phyloP scores from a whole-genome alignment of 2,797 vertebrate species.

The Otolemur crassicaudatus region DNA sequence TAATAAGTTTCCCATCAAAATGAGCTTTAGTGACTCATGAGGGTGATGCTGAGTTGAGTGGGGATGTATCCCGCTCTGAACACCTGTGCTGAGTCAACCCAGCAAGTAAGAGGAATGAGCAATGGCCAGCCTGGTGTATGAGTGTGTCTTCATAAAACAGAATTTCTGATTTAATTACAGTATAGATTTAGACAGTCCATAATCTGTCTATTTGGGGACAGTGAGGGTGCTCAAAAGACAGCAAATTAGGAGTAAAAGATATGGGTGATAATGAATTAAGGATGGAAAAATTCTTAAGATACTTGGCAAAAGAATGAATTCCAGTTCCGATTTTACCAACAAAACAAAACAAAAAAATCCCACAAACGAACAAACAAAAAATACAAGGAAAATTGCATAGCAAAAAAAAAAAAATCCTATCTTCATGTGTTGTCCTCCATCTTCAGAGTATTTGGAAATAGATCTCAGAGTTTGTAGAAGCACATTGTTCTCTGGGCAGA shows the following conservation, averaged over 20 bases:
- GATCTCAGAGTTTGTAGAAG: neutral
- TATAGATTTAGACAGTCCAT: neutral
- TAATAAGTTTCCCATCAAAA: neutral
- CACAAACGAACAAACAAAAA: neutral
- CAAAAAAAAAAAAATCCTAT: neutral
- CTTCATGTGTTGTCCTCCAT: neutral
- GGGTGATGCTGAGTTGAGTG: neutral
- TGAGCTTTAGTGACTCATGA: neutral
- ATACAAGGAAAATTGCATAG: neutral
- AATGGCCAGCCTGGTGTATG: neutral
- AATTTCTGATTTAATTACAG: neutral
- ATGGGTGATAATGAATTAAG: neutral
- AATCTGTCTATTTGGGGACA: neutral
- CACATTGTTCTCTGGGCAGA: neutral
- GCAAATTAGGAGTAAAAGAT: neutral
- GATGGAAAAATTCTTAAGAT: neutral
- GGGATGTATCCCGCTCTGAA: neutral
- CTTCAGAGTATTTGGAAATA: neutral
- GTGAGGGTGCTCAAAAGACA: neutral
- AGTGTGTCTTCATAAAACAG: neutral
- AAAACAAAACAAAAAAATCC: no score
- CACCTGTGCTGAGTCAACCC: neutral
- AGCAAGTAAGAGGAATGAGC: neutral
- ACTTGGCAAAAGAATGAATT: slow-evolving; percentile 3
- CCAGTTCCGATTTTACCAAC: slow-evolving; percentile 6